phyloP scores from a whole-genome alignment of 1,140 invertebrate species.

The Drosophila ficusphila region DNA sequence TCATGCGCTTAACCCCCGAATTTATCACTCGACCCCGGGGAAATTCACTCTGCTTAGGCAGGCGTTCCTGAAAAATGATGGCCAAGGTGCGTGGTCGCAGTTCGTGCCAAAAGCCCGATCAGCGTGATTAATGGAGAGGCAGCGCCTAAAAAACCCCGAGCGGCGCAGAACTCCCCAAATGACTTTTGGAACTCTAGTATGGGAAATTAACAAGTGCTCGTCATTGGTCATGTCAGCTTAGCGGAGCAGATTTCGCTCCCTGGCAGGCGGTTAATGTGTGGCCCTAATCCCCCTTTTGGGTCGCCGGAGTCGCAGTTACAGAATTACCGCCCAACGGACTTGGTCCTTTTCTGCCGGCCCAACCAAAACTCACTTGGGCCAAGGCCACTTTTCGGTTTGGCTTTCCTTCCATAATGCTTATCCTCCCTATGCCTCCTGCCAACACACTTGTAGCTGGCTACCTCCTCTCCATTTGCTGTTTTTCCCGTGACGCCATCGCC shows the following conservation, averaged over 20 bases:
- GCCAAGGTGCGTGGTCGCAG: slow-evolving; percentile 38
- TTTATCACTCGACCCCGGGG: slow-evolving; percentile 35
- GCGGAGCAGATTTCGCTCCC: slow-evolving; percentile 14
- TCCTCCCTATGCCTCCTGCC: slow-evolving; percentile 2
- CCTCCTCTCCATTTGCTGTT: slow-evolving; percentile 66
- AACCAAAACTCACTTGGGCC: slow-evolving; percentile 41
- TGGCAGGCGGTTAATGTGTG: slow-evolving; percentile 57
- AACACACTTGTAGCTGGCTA: not conserved
- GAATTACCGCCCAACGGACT: slow-evolving; percentile 56
- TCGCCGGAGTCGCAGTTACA: slow-evolving; percentile 46
- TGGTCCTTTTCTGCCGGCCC: not conserved
- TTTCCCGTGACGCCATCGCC: slow-evolving; percentile 40
- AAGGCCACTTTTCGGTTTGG: slow-evolving; percentile 35
- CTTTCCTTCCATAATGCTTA: slow-evolving; percentile 36
- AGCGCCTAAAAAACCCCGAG: slow-evolving; percentile 43
- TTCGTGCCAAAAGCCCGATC: slow-evolving; percentile 77
- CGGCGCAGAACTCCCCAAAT: slow-evolving; percentile 12
- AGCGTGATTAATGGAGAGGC: slow-evolving; percentile 70
- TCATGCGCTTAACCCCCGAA: slow-evolving; percentile 49
- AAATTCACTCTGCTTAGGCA: slow-evolving; percentile 41
- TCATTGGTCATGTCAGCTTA: slow-evolving; percentile 80
- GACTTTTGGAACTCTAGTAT: slow-evolving; percentile 59
- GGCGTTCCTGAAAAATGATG: slow-evolving; percentile 75
- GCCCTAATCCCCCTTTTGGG: slow-evolving; percentile 54
- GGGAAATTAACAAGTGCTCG: slow-evolving; percentile 74